Conservation (phyloP, 2,888 invertebrate species). For the Octodonta nipae region DNA sequence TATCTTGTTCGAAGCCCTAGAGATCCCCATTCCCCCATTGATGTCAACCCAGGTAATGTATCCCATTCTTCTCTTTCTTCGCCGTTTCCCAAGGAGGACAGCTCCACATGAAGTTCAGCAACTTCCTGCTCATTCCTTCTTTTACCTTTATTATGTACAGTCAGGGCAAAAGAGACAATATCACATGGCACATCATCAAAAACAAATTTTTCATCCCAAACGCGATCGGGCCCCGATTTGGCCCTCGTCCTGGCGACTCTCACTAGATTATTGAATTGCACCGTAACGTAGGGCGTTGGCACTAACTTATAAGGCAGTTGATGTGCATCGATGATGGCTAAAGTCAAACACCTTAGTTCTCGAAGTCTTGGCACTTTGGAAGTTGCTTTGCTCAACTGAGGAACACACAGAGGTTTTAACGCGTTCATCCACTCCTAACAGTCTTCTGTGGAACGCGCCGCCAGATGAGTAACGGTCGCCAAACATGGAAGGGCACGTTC, state of each 20-base stretch:
- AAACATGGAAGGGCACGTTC: conserved; percentile 85
- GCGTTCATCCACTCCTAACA: conserved; percentile 83
- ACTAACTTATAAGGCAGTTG: conserved; percentile 81
- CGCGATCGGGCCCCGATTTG: conserved; percentile 77
- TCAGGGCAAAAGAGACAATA: conserved; percentile 80
- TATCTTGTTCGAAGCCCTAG: conserved; percentile 75
- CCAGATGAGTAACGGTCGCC: conserved; percentile 82
- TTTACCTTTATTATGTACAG: conserved; percentile 85
- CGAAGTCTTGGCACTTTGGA: conserved; percentile 70
- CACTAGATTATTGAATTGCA: conserved; percentile 69
- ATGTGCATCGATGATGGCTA: conserved; percentile 85
- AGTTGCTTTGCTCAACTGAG: conserved; percentile 74
- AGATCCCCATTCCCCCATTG: conserved; percentile 90
- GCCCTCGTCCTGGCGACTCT: conserved; percentile 85
- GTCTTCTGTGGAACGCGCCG: conserved; percentile 63
- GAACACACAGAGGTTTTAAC: conserved; percentile 79
- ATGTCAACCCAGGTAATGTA: conserved; percentile 73
- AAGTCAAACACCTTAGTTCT: conserved; percentile 69
- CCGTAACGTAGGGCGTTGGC: conserved; percentile 82
- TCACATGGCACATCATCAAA: conserved; percentile 93
- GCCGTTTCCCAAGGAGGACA: conserved; percentile 72
- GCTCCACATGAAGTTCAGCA: conserved; percentile 75
- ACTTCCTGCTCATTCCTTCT: conserved; percentile 91
- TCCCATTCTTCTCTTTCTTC: conserved; percentile 93
- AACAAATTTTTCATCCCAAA: conserved; percentile 94